Percentiles rank a stretch among this genome's conserved stretches.
Conservation (phyloP, 2,888 invertebrate species). For the Drosophila tripunctata region DNA sequence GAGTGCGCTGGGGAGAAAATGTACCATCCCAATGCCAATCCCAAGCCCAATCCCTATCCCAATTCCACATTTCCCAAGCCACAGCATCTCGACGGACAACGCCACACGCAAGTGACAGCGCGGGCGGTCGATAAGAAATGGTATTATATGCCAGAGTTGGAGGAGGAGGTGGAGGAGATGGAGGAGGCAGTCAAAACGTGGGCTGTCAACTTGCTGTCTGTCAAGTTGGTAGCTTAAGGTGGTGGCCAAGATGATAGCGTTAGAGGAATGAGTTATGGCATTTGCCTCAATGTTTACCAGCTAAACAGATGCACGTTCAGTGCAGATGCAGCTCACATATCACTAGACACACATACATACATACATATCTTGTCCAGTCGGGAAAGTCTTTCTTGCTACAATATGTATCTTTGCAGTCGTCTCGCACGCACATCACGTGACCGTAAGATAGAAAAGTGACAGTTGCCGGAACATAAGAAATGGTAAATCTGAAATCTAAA, state of each 20-base stretch:
- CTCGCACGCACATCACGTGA: constrained; percentile 67
- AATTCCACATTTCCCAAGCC: constrained; percentile 8
- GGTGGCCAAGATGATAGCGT: constrained; percentile 14
- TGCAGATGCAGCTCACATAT: constrained; percentile 60
- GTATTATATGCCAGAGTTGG: constrained; percentile 38
- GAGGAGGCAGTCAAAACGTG: constrained; percentile 35
- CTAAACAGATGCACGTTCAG: constrained; percentile 57
- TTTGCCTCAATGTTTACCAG: constrained; percentile 29
- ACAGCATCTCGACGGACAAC: constrained; percentile 31
- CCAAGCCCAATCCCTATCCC: neutral
- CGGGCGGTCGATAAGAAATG: constrained; percentile 68
- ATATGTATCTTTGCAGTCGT: constrained; percentile 17
- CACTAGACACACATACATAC: too few relatives aligned
- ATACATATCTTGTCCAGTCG: constrained; percentile 33
- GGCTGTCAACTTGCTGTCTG: constrained; percentile 73
- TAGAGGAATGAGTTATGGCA: constrained; percentile 59
- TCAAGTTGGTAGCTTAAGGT: constrained; percentile 66
- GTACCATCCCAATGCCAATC: neutral
- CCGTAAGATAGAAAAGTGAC: constrained; percentile 74
- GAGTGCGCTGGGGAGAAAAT: constrained; percentile 50
- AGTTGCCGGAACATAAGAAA: constrained; percentile 72
- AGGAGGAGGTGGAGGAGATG: neutral
- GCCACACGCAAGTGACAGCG: constrained; percentile 57
- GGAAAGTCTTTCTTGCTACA: constrained; percentile 68
- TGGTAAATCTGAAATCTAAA: constrained; percentile 52